Percentiles rank a stretch among this genome's conserved stretches.
phyloP scores from a whole-genome alignment of 1,140 invertebrate genomes.

The Drosophila mojavensis region DNA sequence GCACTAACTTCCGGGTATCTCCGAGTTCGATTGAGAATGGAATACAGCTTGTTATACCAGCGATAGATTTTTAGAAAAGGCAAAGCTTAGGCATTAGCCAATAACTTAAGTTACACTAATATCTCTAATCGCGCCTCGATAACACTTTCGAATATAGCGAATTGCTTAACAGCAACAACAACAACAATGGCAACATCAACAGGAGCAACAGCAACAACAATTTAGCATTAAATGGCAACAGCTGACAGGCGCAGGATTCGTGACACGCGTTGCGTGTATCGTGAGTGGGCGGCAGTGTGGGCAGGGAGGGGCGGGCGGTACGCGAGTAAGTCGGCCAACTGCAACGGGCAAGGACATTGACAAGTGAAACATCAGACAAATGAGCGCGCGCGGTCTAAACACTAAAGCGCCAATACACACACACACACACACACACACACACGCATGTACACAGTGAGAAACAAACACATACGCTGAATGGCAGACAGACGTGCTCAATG shows the following conservation, averaged over 20 bases:
- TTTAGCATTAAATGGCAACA: neutral
- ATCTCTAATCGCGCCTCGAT: neutral
- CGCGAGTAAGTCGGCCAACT: neutral
- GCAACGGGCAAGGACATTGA: slow-evolving; percentile 33
- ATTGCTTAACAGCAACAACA: neutral
- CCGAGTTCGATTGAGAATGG: too few species aligned
- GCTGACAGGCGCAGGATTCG: neutral
- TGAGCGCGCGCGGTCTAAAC: slow-evolving; percentile 39
- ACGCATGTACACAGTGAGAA: neutral
- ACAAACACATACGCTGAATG: slow-evolving; percentile 10
- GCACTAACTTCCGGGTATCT: too few species aligned
- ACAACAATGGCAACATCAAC: neutral
- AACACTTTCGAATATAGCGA: neutral
- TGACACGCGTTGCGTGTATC: slow-evolving; percentile 8
- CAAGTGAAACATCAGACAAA: slow-evolving; percentile 60
- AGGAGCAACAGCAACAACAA: slow-evolving; percentile 1
- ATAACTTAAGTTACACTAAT: too few species aligned
- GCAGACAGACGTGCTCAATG: slow-evolving; percentile 37
- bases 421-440: slow-evolving; percentile 12
- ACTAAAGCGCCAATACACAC: slow-evolving; percentile 20
- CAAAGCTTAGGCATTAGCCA: too few species aligned
- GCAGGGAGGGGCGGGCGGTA: too few species aligned
- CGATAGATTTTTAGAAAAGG: too few species aligned
- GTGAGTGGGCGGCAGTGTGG: neutral
- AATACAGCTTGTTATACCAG: too few species aligned